phyloP scores from a whole-genome alignment of 2,113 vertebrate species.

The Poeciliopsis occidentalis region DNA sequence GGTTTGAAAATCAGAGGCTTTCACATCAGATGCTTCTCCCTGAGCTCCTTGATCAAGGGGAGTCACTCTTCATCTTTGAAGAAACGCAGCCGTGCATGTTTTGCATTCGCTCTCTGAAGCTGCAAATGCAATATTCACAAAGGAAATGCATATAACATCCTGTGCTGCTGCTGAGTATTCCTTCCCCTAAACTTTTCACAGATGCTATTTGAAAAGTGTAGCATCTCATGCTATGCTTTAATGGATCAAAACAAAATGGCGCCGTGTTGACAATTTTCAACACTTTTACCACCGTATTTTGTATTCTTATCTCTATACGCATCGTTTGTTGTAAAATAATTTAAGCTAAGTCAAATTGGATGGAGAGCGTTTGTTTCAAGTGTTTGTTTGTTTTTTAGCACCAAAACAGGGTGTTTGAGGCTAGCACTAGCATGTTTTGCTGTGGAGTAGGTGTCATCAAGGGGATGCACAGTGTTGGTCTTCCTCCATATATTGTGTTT shows the following conservation, averaged over 20 bases:
- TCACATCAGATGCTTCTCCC: too few species aligned
- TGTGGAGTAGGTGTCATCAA: not conserved
- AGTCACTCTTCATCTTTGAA: constrained; percentile 24
- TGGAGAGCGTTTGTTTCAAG: not conserved
- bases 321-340: not conserved
- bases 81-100: not conserved
- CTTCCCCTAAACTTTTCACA: not conserved
- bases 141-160: not conserved
- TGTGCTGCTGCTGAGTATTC: not conserved
- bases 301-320: too few species aligned
- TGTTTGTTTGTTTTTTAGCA: too few species aligned
- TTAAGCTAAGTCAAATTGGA: not conserved
- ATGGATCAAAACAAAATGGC: too few species aligned
- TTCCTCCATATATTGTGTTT: too few species aligned
- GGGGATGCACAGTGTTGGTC: not conserved
- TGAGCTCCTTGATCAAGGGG: not conserved
- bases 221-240: too few species aligned
- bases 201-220: too few species aligned
- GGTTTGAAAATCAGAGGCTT: too few species aligned
- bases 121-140: constrained; percentile 1
- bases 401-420: not conserved
- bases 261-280: too few species aligned
- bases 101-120: not conserved
- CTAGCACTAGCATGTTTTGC: not conserved
- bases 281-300: too few species aligned